Base-by-base conservation (phyloP, 1,140 invertebrate species). In the Psix sp. region DNA sequence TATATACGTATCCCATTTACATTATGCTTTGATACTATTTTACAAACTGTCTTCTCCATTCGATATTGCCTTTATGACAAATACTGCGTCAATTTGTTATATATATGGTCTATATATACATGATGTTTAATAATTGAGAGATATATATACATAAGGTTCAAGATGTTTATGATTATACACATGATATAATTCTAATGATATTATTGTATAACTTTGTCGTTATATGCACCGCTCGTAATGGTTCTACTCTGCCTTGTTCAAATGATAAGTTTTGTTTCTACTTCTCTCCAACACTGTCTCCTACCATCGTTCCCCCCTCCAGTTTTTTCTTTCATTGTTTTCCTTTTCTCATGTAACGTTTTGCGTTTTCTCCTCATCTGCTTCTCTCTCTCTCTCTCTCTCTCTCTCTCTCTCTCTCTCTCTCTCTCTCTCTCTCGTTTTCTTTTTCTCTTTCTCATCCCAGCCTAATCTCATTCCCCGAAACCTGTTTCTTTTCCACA, bases 181-280 rank as follows among this genome's bases (percentile, higher is more conserved):
- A 65, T 65, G 16, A 59, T 33, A 35, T 10, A 66, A 71, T 71
- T 70, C 81, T 74, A 56, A 73, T 75, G 72, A 67, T 80, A 74
- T 72, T 82, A 79, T 81, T 79, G 77, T 79, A 59, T 73, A 49
- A 80, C 74, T 80, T 72, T 70, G 49, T 81, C 74, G 74, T 77
- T 65, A 51, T 77, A 79, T 78, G 74, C 56, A 74, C 80, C 40
- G 80, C 62, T 77, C 66, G 77, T 82, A 80, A 68, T 78, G 49
- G 57, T 76, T 57, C 49, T 74, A 71, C 13, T 77, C 76, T 82
- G 74, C 75, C 76, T 80, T 82, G 71, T 75, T 73, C 74, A 76
- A 74, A 20, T 72, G 35, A 7, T 38, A 49, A n/a, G n/a, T 40
- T 54, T 65, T 70, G 33, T 74, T 24, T 72, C 36, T 66, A 24